phyloP scores from a whole-genome alignment of 1,140 invertebrate genomes.

The Bombus confusus region DNA sequence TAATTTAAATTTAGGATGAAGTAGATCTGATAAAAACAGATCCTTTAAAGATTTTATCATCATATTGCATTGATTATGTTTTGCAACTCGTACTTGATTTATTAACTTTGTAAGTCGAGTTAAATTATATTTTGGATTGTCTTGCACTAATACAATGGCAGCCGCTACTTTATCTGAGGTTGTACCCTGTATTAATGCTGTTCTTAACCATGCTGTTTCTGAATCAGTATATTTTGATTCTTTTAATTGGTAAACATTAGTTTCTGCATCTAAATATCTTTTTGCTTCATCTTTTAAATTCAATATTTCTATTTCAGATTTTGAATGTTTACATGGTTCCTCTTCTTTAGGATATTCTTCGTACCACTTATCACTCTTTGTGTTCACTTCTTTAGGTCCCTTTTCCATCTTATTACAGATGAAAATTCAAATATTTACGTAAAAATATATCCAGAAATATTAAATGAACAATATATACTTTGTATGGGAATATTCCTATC shows the following conservation, averaged over 20 bases:
- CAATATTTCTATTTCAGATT: conserved; percentile 81
- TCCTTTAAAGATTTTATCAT: conserved; percentile 90
- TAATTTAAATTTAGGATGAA: conserved; percentile 89
- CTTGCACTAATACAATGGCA: conserved; percentile 90
- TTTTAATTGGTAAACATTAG: conserved; percentile 83
- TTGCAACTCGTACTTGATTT: conserved; percentile 91
- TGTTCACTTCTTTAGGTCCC: neutral
- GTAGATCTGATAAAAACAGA: conserved; percentile 89
- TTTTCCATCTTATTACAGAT: conserved; percentile 33
- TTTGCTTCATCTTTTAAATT: conserved; percentile 85
- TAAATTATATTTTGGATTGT: conserved; percentile 92
- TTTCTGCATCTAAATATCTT: conserved; percentile 85
- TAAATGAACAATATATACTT: neutral
- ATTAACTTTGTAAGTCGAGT: conserved; percentile 88
- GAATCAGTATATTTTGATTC: conserved; percentile 74
- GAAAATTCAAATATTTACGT: neutral
- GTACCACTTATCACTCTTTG: conserved; percentile 68
- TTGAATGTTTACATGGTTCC: conserved; percentile 62
- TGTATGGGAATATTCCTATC: neutral
- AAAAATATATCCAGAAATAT: conserved; percentile 21
- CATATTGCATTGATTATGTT: conserved; percentile 89
- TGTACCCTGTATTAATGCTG: conserved; percentile 91
- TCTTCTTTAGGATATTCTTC: conserved; percentile 71
- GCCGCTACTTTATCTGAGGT: conserved; percentile 94
- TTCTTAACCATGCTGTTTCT: conserved; percentile 89